A percentile compares a stretch with the other conserved stretches of the same genome.
These are phyloP conservation scores for Agapornis canus DNA, from an alignment of 2,797 vertebrate species.

Conservation along the genomic window DNA sequence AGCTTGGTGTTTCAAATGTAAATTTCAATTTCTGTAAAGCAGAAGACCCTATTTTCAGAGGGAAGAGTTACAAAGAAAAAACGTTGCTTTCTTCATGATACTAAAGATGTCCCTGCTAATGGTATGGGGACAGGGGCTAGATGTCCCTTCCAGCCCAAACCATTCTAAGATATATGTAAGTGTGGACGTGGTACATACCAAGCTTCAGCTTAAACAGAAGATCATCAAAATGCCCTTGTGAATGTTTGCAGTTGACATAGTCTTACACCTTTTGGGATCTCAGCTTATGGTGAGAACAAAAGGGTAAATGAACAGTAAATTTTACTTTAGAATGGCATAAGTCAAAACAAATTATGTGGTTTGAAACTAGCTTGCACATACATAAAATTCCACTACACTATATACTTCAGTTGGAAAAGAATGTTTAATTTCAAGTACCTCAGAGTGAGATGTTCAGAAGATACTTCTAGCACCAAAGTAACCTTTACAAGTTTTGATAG, in stretches of 20 bases:
- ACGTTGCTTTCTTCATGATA: background rate
- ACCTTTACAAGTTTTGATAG: conserved; percentile 65
- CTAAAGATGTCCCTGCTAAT: background rate
- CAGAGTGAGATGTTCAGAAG: conserved; percentile 35
- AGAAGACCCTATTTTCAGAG: background rate
- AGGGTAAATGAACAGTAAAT: background rate
- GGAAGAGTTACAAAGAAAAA: background rate
- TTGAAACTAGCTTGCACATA: background rate
- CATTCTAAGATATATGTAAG: background rate
- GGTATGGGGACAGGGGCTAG: background rate
- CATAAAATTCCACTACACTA: background rate
- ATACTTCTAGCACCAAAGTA: conserved; percentile 48
- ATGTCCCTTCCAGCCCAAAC: background rate
- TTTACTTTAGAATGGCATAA: background rate
- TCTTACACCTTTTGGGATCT: background rate
- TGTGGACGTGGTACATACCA: background rate
- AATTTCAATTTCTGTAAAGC: background rate
- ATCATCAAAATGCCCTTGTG: background rate
- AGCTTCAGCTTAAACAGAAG: background rate
- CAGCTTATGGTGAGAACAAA: background rate
- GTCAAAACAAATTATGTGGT: background rate
- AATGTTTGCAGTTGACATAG: background rate
- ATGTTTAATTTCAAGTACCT: background rate
- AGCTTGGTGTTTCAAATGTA: background rate
- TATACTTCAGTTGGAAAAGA: background rate